Base-by-base conservation (phyloP, 1,140 invertebrate genomes). In the Drosophila nasuta region DNA sequence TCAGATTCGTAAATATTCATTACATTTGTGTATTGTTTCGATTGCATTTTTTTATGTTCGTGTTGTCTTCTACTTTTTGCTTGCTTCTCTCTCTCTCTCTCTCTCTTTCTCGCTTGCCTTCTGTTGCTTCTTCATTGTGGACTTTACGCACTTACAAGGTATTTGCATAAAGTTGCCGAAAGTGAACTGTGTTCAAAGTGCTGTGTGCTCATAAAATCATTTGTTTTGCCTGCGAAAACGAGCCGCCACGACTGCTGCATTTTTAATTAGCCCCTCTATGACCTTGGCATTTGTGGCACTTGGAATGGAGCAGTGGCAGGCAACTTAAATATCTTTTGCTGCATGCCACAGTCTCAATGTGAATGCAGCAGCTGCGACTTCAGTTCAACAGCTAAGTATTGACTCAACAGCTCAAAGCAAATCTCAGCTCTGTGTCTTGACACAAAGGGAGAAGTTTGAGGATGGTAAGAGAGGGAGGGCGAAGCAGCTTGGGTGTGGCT, bases 91-190 rank as follows among this genome's bases (percentile, higher is more conserved):
- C 13, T 56, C 35, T 43, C 43, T 15, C 33, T 13, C 13, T 65
- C 20, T 28, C 38, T 8, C 45, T 13, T 15, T 46, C 45, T 8
- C 4, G 5, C 49, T 28, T 11, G 30, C 1, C 6, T 8, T 7
- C 25, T n/a, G 35, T 38, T 35, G 30, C 15, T 45, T 71, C 65
- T 68, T 58, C 30, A 41, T 51, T 75, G n/a, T 52, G 49, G 28
- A 52, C 60, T 56, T 43, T 67, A 75, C 63, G 52, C 67, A 63
- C 52, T 48, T 65, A 6, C 28, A 67, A 68, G 41, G 17, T 79
- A 89, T 89, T 89, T 89, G 85, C 85, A 89, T 89, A 89, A 89
- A 83, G 78, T 85, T 89, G 60, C 48, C 48, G 48, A 82, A 78
- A 72, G 73, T 77, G 45, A 64, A 45, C 38, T 58, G 45, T 45